These are phyloP conservation scores for Acropora yongei DNA, from an alignment of 64 coral and sea anemone genomes.

Conservation along the genomic window DNA sequence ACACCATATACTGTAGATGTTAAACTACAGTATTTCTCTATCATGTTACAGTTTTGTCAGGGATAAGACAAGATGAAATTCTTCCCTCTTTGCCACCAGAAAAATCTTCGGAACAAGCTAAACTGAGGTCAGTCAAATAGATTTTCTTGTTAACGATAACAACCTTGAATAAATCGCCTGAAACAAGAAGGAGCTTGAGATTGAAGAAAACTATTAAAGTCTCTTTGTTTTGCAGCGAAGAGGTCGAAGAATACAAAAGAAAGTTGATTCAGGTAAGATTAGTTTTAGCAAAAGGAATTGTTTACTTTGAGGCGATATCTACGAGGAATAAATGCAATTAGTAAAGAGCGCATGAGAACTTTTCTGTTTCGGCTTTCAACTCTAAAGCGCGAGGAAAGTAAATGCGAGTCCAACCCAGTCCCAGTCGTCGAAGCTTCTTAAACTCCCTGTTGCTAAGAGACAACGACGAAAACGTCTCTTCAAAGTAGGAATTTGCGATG, in stretches of 20 bases:
- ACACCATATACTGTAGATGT: neutral
- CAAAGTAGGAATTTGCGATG: no score
- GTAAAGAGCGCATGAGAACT: neutral
- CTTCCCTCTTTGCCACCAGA: constrained; percentile 72
- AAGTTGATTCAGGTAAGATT: constrained; percentile 93
- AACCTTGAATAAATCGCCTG: neutral
- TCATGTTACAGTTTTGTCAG: constrained; percentile 44
- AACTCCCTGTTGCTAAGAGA: no score
- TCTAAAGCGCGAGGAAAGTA: no score
- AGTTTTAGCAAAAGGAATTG: no score
- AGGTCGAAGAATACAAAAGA: constrained; percentile 84
- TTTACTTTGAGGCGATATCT: neutral
- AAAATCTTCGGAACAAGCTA: constrained; percentile 42
- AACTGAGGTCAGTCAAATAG: neutral
- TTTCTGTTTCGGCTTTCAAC: no score
- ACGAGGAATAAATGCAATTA: neutral
- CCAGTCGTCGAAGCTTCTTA: no score
- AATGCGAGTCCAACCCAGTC: no score
- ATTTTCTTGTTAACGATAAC: neutral
- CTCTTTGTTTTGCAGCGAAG: constrained; percentile 44
- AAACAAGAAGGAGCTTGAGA: neutral
- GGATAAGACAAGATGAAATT: constrained; percentile 84
- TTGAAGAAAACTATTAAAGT: neutral
- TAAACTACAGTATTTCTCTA: neutral
- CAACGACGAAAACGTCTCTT: no score